These are phyloP conservation scores for Pheosia tremula DNA, from an alignment of 2,888 invertebrate species.

Conservation along the genomic window DNA sequence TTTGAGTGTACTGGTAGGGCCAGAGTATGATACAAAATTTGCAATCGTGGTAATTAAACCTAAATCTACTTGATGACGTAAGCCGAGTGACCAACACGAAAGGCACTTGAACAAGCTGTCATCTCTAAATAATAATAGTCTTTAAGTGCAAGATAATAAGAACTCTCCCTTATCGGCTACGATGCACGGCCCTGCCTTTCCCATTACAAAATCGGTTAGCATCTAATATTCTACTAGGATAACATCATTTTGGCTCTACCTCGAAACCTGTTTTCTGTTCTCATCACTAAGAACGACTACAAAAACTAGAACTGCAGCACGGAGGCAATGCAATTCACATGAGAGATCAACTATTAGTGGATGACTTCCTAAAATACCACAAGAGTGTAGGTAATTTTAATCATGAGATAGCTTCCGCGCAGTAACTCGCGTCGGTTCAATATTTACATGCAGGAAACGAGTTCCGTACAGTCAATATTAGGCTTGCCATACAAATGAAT, in stretches of 20 bases:
- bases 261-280: background rate
- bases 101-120: too few relatives aligned
- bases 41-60: too few relatives aligned
- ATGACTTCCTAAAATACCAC: constrained; percentile 18
- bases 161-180: too few relatives aligned
- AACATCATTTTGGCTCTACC: background rate
- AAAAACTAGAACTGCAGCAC: background rate
- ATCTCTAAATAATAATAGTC: too few relatives aligned
- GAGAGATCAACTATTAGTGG: constrained; percentile 5
- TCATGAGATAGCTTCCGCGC: constrained; percentile 53
- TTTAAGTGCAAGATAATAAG: too few relatives aligned
- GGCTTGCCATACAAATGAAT: constrained; percentile 81
- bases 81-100: too few relatives aligned
- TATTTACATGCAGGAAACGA: constrained; percentile 75
- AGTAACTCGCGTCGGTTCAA: constrained; percentile 48
- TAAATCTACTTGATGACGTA: too few relatives aligned
- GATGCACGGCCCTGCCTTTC: too few relatives aligned
- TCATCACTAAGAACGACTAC: background rate
- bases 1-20: too few relatives aligned
- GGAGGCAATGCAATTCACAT: background rate
- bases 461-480: constrained; percentile 79
- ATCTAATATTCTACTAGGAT: background rate
- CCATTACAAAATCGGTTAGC: background rate
- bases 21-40: too few relatives aligned
- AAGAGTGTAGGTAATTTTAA: constrained; percentile 53